Percentiles rank a stretch among this genome's conserved stretches.
These are phyloP conservation scores for Pantherophis guttatus DNA, from an alignment of 2,113 vertebrate genomes.

Conservation along the genomic window DNA sequence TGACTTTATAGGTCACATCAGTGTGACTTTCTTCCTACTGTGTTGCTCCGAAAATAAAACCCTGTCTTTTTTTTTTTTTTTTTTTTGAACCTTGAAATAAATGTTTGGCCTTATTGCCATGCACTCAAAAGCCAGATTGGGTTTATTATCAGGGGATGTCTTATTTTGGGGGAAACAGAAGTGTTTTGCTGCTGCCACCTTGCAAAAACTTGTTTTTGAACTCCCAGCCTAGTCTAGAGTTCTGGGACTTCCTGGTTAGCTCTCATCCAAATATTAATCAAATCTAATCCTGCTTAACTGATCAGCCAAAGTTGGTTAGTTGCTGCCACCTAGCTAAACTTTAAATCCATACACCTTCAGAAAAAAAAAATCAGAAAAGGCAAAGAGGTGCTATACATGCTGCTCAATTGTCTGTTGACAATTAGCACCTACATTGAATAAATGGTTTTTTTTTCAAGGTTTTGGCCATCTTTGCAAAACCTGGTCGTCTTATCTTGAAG, in stretches of 20 bases:
- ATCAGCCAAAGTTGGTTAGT: background rate
- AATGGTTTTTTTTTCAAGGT: background rate
- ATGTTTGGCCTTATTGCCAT: too few species aligned
- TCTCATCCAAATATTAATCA: background rate
- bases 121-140: too few species aligned
- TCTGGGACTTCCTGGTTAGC: background rate
- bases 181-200: background rate
- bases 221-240: background rate
- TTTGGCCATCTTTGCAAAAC: background rate
- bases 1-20: background rate
- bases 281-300: background rate
- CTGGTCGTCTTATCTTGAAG: background rate
- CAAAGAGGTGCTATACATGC: background rate
- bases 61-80: too few species aligned
- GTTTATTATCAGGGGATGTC: too few species aligned
- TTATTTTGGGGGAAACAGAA: background rate
- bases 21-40: background rate
- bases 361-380: background rate
- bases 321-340: background rate
- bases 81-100: too few species aligned
- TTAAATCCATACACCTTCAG: background rate
- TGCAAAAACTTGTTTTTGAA: background rate
- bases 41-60: too few species aligned
- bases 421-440: background rate
- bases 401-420: background rate